phyloP scores from a whole-genome alignment of 2,888 invertebrate genomes.

The Margaritifera margaritifera region DNA sequence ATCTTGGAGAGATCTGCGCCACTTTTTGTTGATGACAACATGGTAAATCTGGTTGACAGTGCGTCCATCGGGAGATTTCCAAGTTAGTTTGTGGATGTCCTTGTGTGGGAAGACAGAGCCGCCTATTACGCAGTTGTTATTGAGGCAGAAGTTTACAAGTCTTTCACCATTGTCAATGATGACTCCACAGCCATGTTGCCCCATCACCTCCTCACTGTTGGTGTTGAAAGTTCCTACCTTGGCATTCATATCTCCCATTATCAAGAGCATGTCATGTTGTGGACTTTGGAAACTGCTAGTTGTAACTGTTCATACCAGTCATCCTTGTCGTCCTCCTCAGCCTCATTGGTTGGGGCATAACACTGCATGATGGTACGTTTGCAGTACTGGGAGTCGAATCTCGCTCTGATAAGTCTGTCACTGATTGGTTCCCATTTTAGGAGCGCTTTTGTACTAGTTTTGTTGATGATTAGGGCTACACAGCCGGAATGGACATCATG shows the following conservation, averaged over 20 bases:
- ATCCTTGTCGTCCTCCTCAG: conserved; percentile 17
- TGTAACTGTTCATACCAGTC: conserved; percentile 20
- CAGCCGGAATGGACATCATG: too few species aligned
- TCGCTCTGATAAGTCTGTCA: conserved; percentile 15
- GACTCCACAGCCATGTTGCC: too few species aligned
- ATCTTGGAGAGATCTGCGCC: conserved; percentile 3
- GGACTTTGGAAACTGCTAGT: conserved; percentile 3
- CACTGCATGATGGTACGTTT: conserved; percentile 15
- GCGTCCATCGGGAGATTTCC: conserved; percentile 19
- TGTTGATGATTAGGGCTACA: conserved; percentile 7
- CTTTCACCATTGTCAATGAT: too few species aligned
- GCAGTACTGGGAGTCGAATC: conserved; percentile 10
- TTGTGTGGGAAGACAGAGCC: conserved; percentile 9
- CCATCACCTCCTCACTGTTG: too few species aligned
- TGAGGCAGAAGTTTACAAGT: too few species aligned
- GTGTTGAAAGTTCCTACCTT: too few species aligned
- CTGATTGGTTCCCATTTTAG: conserved; percentile 17
- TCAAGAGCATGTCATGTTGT: conserved; percentile 13
- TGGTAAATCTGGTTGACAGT: too few species aligned
- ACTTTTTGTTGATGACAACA: conserved; percentile 4
- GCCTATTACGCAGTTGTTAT: conserved; percentile 24
- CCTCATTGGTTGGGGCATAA: conserved; percentile 13
- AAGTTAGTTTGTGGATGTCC: conserved; percentile 19
- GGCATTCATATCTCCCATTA: conserved; percentile 22
- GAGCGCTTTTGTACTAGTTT: conserved; percentile 3